Conservation (phyloP, 2,113 vertebrate species). For the Eulemur rufifrons region DNA sequence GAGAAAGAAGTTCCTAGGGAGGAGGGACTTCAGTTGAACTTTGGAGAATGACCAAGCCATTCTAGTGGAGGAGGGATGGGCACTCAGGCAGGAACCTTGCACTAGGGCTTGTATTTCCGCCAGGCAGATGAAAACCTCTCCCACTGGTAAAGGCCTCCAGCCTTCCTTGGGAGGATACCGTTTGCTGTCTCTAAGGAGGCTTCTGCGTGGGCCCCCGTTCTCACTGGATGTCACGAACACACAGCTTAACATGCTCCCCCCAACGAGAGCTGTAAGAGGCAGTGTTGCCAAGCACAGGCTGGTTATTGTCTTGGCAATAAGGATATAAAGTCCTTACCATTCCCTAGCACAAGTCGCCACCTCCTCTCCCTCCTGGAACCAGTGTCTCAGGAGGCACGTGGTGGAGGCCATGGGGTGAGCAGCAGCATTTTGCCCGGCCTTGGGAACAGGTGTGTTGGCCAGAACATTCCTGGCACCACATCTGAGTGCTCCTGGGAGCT, state of each 20-base stretch:
- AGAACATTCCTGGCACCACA: slow-evolving; percentile 52
- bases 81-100: not conserved
- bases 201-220: too few species aligned
- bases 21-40: fast-evolving
- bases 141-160: not conserved
- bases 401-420: not conserved
- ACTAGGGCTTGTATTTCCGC: not conserved
- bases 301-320: not conserved
- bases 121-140: not conserved
- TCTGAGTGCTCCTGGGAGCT: not conserved
- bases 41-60: not conserved
- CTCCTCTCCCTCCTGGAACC: not conserved
- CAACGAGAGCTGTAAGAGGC: not conserved
- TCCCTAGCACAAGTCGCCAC: fast-evolving
- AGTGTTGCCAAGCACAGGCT: not conserved
- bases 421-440: not conserved
- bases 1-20: not conserved
- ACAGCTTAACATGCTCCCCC: fast-evolving
- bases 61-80: not conserved
- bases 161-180: not conserved
- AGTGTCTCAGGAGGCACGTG: not conserved
- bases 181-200: not conserved
- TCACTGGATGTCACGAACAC: not conserved
- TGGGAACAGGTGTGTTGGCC: slow-evolving; percentile 54
- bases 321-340: too few species aligned